These are phyloP conservation scores for Yponomeuta evonymella DNA, from an alignment of 2,888 invertebrate species.

Conservation along the genomic window DNA sequence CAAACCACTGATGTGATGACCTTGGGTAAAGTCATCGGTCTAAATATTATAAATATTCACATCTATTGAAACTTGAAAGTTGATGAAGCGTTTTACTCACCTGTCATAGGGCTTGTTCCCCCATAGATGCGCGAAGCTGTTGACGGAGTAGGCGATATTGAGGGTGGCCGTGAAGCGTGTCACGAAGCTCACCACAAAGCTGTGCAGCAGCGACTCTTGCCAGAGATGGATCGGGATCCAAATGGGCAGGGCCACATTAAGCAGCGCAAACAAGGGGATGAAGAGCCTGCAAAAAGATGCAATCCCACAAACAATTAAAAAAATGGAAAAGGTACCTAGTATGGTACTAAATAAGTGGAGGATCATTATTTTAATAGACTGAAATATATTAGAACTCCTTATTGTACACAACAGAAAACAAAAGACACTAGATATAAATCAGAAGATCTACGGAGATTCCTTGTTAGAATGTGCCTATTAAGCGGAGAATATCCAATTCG, in stretches of 20 bases:
- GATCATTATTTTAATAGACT: no score
- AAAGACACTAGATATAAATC: no score
- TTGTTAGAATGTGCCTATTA: background rate
- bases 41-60: no score
- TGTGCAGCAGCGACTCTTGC: constrained; percentile 85
- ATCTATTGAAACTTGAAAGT: no score
- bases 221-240: constrained; percentile 88
- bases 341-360: no score
- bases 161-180: constrained; percentile 89
- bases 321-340: background rate
- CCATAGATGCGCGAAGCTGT: constrained; percentile 95
- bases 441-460: background rate
- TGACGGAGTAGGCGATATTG: constrained; percentile 96
- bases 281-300: constrained; percentile 71
- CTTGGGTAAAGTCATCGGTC: no score
- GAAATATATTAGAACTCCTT: no score
- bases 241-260: constrained; percentile 82
- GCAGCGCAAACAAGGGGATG: constrained; percentile 82
- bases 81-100: constrained; percentile 52
- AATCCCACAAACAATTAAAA: background rate
- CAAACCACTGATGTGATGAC: no score
- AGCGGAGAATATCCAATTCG: no score
- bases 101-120: constrained; percentile 95
- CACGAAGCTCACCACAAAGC: constrained; percentile 90
- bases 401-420: no score